Conservation (phyloP, 2,888 invertebrate genomes). For the Heliconius cydno region DNA sequence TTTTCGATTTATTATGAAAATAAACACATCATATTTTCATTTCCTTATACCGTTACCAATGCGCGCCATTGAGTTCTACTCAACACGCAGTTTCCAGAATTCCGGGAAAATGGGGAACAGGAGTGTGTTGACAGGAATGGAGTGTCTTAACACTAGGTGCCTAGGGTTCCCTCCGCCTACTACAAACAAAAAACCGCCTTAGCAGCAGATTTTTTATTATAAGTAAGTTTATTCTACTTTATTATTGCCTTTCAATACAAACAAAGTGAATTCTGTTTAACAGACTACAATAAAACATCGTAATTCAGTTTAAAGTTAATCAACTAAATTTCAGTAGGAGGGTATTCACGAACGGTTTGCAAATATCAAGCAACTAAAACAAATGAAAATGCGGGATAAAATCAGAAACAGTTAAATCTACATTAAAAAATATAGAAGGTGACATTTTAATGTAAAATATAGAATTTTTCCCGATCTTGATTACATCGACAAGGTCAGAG, state of each 20-base stretch:
- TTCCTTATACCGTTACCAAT: too few relatives aligned
- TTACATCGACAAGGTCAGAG: conserved; percentile 16
- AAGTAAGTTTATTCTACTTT: too few relatives aligned
- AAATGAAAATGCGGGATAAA: not conserved
- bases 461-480: not conserved
- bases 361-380: not conserved
- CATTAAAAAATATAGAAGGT: not conserved
- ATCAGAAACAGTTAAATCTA: not conserved
- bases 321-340: not conserved
- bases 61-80: too few relatives aligned
- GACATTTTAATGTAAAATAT: not conserved
- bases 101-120: too few relatives aligned
- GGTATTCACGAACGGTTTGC: not conserved
- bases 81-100: too few relatives aligned
- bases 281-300: not conserved
- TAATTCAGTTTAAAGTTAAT: too few relatives aligned
- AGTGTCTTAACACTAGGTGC: too few relatives aligned
- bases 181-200: too few relatives aligned
- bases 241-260: not conserved
- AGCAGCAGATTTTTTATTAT: not conserved
- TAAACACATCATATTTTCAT: too few relatives aligned
- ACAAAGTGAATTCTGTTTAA: not conserved
- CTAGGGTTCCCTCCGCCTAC: too few relatives aligned
- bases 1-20: too few relatives aligned
- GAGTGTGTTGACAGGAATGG: too few relatives aligned